Evolutionary conservation across 1,140 invertebrate species (phyloP), one percentile per base, ranked within the genome.

Genomic region (Drosophila willistoni): DNA sequence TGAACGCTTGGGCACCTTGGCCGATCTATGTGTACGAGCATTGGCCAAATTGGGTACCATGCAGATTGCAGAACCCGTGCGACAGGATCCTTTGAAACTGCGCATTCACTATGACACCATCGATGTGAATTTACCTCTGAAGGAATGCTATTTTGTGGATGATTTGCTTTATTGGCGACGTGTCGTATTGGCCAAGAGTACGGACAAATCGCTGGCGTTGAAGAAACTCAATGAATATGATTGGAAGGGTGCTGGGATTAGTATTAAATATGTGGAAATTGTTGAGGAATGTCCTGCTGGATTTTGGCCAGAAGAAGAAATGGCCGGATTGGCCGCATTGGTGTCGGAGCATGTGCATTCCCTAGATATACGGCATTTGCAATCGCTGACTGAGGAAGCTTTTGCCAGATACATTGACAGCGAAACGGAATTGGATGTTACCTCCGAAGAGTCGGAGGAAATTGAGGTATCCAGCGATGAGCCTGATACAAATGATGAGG

Each of bases 231-330:
- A 75, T 5, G 80, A 85, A 3, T 89, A 68, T 42, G 78, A 91
- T 7, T 91, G 90, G 90, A 73, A 68, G 7, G 73, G 76, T 44
- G 56, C 66, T 10, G 90, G 90, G 0, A 57, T 91, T 2, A 87
- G 90, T 34, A 33, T 91, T 2, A 91, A 91, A 63, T 90, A 79
- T 13, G 85, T 90, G 1, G 82, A 91, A 14, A 54, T 91, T 47
- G 90, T 90, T 0, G 90, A 91, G 14, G 55, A 68, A 1, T 90
- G 85, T 54, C 73, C 75, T 1, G 90, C 83, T 0, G 74, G 73
- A 6, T 73, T 76, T 14, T 91, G 90, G 85, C 82, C 73, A 4
- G 76, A 78, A 6, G 3, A 22, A 0, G 61, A 91, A 54, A 90
- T 91, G 90, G n/a, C 67, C 0, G 19, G 60, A 0, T 56, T 91